Conservation (phyloP, 2,113 vertebrate genomes). For the Apeltes quadracus region DNA sequence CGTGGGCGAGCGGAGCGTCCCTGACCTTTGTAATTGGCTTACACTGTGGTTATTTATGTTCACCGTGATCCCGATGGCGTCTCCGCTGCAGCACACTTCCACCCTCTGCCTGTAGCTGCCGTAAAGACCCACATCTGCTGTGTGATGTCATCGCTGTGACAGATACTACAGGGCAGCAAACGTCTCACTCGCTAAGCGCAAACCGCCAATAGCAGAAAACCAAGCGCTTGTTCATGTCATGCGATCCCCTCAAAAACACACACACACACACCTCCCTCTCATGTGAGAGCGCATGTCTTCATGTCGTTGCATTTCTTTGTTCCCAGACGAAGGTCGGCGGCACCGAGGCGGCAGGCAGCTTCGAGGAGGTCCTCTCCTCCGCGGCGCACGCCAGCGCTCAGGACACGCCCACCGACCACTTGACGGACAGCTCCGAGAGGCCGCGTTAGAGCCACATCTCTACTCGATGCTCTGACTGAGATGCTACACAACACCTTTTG, state of each 20-base stretch:
- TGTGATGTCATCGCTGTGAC: background rate
- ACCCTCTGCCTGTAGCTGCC: background rate
- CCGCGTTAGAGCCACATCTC: conserved; percentile 77
- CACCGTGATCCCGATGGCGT: conserved; percentile 9
- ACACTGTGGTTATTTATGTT: conserved; percentile 31
- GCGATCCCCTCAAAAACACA: background rate
- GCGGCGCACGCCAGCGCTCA: conserved; percentile 90
- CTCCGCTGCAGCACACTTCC: background rate
- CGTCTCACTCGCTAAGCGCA: background rate
- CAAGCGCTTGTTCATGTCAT: background rate
- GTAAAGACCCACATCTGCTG: background rate
- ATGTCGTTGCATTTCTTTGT: background rate
- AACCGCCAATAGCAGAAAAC: too few species aligned
- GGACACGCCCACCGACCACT: conserved; percentile 79
- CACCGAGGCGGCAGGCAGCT: conserved; percentile 84
- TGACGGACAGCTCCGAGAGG: conserved; percentile 78
- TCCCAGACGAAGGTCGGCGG: conserved; percentile 91
- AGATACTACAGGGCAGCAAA: background rate
- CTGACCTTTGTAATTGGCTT: conserved; percentile 23
- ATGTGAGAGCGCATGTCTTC: background rate
- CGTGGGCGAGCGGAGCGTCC: background rate
- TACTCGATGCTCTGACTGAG: conserved; percentile 31
- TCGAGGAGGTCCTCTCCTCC: conserved; percentile 96
- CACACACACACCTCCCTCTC: background rate
- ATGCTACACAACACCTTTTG: background rate